Evolutionary conservation across 2,113 vertebrate species (phyloP).

Genomic region (Tor tambroides): DNA sequence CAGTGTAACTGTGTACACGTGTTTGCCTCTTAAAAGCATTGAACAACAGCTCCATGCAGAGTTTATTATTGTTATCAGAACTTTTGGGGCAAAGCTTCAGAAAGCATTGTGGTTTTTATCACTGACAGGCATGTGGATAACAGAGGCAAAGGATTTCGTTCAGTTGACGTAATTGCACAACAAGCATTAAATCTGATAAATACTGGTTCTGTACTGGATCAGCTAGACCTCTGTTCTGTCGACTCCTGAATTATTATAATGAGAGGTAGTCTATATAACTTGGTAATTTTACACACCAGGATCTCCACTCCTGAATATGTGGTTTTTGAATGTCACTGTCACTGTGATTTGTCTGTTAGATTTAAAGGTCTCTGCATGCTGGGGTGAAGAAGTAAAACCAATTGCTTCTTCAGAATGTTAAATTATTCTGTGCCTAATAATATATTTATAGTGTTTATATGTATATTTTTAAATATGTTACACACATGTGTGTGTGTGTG

Average conservation of each 20-base stretch:
- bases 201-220: neutral
- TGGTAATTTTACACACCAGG: neutral
- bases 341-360: no score
- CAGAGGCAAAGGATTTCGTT: neutral
- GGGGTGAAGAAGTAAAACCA: neutral
- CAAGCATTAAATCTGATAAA: neutral
- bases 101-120: neutral
- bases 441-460: neutral
- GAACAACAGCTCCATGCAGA: conserved; percentile 21
- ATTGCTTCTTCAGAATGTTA: neutral
- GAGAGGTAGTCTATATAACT: neutral
- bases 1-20: conserved; percentile 14
- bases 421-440: neutral
- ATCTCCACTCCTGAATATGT: neutral
- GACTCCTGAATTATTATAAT: neutral
- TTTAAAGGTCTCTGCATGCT: neutral
- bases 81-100: neutral
- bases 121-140: neutral
- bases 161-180: neutral
- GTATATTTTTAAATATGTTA: no score
- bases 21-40: conserved; percentile 12
- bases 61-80: conserved; percentile 24
- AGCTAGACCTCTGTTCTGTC: neutral
- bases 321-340: no score
- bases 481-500: no score